Conservation (phyloP, 2,888 invertebrate genomes). For the Rotaria macrura region DNA sequence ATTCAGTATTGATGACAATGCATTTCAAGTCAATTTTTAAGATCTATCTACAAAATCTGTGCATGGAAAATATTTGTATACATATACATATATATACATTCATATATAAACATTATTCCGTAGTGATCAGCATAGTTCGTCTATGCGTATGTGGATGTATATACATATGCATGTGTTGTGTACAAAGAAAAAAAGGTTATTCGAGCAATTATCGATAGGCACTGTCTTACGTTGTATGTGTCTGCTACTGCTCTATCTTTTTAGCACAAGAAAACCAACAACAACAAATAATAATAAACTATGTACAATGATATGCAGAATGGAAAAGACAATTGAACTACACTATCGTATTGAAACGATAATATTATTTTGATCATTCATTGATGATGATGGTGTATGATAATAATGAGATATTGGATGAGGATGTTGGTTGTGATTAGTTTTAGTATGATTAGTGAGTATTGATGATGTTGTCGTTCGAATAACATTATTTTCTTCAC, state of each 20-base stretch:
- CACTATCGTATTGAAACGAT: conserved; percentile 16
- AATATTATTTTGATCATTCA: neutral
- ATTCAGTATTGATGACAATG: neutral
- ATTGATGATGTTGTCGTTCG: neutral
- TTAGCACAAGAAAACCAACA: neutral
- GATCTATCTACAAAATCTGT: neutral
- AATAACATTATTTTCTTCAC: conserved; percentile 12
- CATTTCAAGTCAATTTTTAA: neutral
- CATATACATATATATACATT: neutral
- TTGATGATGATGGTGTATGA: neutral
- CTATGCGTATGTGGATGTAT: neutral
- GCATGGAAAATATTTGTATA: neutral
- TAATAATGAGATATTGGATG: neutral
- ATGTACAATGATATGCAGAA: neutral
- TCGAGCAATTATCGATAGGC: neutral
- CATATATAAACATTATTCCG: neutral
- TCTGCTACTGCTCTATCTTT: neutral
- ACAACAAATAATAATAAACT: neutral
- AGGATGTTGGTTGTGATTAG: neutral
- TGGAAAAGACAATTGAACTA: neutral
- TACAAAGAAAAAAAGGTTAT: neutral
- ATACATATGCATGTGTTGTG: neutral
- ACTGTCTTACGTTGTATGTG: neutral
- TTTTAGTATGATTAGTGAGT: neutral
- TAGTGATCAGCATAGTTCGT: neutral